A percentile compares a stretch with the other conserved stretches of the same genome.
Conservation (phyloP, 2,113 vertebrate species). For the Alligator sinensis region DNA sequence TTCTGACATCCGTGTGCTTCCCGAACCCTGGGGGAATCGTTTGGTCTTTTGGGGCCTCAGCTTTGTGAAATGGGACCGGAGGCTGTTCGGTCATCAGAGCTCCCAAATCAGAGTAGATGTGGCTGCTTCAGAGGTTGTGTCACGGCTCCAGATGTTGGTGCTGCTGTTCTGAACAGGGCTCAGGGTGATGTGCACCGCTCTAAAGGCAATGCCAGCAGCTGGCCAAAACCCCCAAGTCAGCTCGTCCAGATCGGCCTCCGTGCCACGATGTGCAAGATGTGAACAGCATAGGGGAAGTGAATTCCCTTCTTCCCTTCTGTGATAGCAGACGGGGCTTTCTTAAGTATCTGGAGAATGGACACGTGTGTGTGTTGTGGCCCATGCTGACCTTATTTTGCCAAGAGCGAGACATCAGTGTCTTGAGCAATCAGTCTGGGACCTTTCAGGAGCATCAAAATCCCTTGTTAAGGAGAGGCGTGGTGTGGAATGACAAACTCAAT, state of each 20-base stretch:
- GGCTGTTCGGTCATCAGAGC: background rate
- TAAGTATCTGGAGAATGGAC: background rate
- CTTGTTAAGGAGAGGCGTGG: conserved; percentile 14
- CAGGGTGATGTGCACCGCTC: background rate
- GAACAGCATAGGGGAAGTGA: background rate
- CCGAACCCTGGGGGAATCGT: background rate
- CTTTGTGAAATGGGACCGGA: background rate
- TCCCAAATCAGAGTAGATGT: background rate
- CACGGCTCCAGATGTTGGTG: background rate
- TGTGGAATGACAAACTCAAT: conserved; percentile 15
- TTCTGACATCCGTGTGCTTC: background rate
- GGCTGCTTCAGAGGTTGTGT: background rate
- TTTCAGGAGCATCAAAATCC: background rate
- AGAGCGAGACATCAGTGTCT: background rate
- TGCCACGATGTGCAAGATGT: background rate
- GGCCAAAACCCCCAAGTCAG: background rate
- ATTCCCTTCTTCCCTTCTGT: background rate
- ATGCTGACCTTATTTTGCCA: background rate
- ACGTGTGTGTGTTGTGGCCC: background rate
- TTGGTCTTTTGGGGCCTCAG: background rate
- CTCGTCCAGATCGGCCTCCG: background rate
- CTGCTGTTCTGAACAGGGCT: background rate
- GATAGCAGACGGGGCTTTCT: background rate
- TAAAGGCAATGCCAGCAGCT: background rate
- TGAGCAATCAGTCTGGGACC: background rate